phyloP scores from a whole-genome alignment of 2,888 invertebrate genomes.

The Drosophila subsilvestris region DNA sequence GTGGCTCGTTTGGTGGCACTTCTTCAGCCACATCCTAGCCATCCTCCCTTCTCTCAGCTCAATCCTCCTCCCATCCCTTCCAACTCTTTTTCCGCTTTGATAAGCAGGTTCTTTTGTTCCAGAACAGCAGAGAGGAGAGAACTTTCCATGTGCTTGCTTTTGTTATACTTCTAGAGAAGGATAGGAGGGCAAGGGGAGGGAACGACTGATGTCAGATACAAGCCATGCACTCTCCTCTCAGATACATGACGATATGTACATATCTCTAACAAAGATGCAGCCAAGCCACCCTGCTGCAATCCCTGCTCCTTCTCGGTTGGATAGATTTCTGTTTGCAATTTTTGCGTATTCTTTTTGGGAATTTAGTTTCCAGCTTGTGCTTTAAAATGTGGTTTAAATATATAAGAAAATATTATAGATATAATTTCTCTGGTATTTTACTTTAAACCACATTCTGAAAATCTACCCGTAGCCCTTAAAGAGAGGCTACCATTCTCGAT shows the following conservation, averaged over 20 bases:
- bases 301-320: conserved; percentile 11
- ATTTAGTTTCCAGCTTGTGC: conserved; percentile 41
- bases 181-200: conserved; percentile 2
- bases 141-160: conserved; percentile 65
- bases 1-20: conserved; percentile 62
- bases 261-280: conserved; percentile 57
- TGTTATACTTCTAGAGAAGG: conserved; percentile 62
- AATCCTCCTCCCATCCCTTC: not conserved
- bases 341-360: conserved; percentile 26
- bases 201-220: conserved; percentile 56
- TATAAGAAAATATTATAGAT: not conserved
- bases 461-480: too few species aligned
- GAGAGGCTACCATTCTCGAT: too few species aligned
- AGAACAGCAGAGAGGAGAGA: conserved; percentile 30
- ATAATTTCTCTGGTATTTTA: not conserved
- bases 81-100: conserved; percentile 78
- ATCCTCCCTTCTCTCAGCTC: not conserved
- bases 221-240: conserved; percentile 39
- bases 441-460: too few species aligned
- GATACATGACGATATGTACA: conserved; percentile 56
- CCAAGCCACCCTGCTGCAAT: conserved; percentile 10
- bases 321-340: conserved; percentile 36
- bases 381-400: conserved; percentile 22
- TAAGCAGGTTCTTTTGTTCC: conserved; percentile 76
- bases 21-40: conserved; percentile 34